Conservation (phyloP, 2,797 vertebrate genomes). For the Streptopelia turtur region DNA sequence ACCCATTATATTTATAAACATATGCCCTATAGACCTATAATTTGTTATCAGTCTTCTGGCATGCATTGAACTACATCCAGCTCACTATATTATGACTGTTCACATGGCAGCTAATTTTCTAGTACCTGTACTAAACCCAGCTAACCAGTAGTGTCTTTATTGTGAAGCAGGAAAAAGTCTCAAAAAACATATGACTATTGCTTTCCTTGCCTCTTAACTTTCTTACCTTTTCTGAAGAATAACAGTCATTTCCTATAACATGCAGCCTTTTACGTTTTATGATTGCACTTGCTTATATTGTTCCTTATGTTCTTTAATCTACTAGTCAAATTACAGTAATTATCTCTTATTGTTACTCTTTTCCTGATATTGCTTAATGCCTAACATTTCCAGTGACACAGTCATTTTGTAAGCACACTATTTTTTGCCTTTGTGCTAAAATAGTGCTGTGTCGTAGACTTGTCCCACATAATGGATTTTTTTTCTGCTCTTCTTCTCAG, state of each 20-base stretch:
- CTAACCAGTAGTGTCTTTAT: not conserved
- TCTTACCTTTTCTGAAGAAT: conserved; percentile 7
- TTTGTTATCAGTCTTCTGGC: not conserved
- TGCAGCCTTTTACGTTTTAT: not conserved
- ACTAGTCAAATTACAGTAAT: conserved; percentile 39
- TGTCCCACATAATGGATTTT: not conserved
- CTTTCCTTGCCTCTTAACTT: not conserved
- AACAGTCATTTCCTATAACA: not conserved
- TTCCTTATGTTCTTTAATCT: conserved; percentile 29
- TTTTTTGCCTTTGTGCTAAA: not conserved
- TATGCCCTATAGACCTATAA: not conserved
- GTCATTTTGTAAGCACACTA: not conserved
- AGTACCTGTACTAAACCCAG: not conserved
- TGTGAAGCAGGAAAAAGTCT: conserved; percentile 7
- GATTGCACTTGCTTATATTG: conserved; percentile 6
- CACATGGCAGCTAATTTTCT: not conserved
- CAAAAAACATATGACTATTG: not conserved
- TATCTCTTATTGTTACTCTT: conserved; percentile 38
- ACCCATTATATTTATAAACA: not conserved
- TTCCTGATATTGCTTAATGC: conserved; percentile 34
- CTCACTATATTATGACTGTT: not conserved
- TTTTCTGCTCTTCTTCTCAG: not conserved
- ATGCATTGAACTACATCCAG: not conserved
- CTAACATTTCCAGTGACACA: not conserved
- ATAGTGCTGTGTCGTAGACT: not conserved